Percentiles rank a stretch among this genome's conserved stretches.
Conservation (phyloP, 2,888 invertebrate genomes). For the Clusia tigrina region DNA sequence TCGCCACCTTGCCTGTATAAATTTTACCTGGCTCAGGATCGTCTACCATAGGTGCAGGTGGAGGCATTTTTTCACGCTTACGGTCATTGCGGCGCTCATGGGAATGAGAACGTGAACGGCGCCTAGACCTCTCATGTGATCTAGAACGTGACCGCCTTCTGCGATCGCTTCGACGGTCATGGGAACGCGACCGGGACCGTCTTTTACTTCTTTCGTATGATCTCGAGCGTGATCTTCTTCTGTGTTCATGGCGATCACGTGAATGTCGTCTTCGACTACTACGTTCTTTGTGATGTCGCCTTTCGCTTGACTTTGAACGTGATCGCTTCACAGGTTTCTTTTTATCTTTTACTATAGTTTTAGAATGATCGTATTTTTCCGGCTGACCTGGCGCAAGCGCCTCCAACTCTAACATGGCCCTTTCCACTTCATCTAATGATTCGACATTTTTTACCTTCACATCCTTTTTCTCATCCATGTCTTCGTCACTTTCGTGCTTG, state of each 20-base stretch:
- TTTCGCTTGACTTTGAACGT: conserved; percentile 37
- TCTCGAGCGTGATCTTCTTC: conserved; percentile 27
- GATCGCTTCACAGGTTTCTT: conserved; percentile 35
- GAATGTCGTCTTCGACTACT: conserved; percentile 27
- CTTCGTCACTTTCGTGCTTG: conserved; percentile 17
- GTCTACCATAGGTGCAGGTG: conserved; percentile 67
- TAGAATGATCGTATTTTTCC: conserved; percentile 34
- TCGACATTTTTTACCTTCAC: conserved; percentile 38
- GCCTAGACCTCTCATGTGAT: conserved; percentile 30
- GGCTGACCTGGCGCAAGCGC: conserved; percentile 78
- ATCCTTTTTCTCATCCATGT: conserved; percentile 51
- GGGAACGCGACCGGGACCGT: conserved; percentile 26
- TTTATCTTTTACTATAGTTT: conserved; percentile 50
- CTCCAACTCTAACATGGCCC: conserved; percentile 86
- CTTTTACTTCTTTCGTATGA: conserved; percentile 30
- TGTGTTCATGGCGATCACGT: conserved; percentile 5
- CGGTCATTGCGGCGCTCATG: conserved; percentile 48
- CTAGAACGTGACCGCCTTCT: conserved; percentile 40
- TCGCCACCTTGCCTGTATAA: conserved; percentile 92
- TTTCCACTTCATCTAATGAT: conserved; percentile 69
- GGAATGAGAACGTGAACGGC: conserved; percentile 38
- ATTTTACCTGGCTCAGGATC: conserved; percentile 86
- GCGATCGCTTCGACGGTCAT: conserved; percentile 39
- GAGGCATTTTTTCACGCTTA: conserved; percentile 53
- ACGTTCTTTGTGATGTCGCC: conserved; percentile 37